phyloP scores from a whole-genome alignment of 2,888 invertebrate genomes.

The Amiota minor region DNA sequence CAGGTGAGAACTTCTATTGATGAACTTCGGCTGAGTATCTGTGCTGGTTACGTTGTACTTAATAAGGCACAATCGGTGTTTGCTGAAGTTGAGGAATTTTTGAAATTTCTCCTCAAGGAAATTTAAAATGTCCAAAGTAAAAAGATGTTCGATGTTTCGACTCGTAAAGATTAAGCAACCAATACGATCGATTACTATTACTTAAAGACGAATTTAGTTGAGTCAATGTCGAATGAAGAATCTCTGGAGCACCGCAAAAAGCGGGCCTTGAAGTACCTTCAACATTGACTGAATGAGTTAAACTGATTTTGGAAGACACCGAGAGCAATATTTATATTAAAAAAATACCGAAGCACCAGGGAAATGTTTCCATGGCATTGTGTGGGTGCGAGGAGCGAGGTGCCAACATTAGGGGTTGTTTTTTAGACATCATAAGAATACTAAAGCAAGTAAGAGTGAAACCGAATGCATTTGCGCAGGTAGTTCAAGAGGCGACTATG shows the following conservation, averaged over 20 bases:
- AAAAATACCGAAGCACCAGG: neutral
- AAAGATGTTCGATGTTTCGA: too few relatives aligned
- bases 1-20: neutral
- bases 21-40: neutral
- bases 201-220: neutral
- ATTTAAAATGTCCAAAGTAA: neutral
- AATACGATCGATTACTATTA: neutral
- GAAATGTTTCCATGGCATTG: neutral
- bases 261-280: constrained; percentile 7
- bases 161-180: neutral
- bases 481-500: constrained; percentile 3
- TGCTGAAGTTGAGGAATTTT: constrained; percentile 14
- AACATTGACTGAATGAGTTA: constrained; percentile 23
- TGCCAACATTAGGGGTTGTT: constrained; percentile 3
- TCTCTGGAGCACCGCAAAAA: neutral
- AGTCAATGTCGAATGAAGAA: neutral
- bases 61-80: constrained; percentile 23
- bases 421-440: constrained; percentile 8
- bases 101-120: neutral
- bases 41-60: neutral
- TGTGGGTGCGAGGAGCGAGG: neutral
- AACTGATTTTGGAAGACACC: constrained; percentile 20
- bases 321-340: constrained; percentile 13
- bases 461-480: constrained; percentile 1
- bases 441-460: neutral